A percentile compares a stretch with the other conserved stretches of the same genome.
Conservation (phyloP, 2,113 vertebrate genomes). For the Choloepus hoffmanni region DNA sequence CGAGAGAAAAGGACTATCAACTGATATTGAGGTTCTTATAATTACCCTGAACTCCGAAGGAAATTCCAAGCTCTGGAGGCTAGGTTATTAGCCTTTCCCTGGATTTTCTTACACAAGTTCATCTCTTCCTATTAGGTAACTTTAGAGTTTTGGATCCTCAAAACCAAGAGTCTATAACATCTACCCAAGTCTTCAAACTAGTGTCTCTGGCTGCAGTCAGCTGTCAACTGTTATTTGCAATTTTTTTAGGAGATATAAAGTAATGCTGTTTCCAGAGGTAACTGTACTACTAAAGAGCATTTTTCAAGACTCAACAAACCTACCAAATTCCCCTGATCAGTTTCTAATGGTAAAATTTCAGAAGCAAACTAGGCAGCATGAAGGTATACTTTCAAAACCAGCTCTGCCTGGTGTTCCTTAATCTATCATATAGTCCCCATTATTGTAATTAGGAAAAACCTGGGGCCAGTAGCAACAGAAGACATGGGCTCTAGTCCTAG, state of each 20-base stretch:
- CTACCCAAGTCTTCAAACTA: background rate
- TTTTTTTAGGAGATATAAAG: constrained; percentile 8
- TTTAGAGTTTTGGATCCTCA: background rate
- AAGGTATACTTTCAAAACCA: background rate
- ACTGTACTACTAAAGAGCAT: background rate
- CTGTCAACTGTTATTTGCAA: background rate
- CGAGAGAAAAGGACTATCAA: background rate
- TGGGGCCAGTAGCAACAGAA: background rate
- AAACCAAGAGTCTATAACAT: background rate
- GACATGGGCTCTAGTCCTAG: background rate
- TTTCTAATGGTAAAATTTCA: background rate
- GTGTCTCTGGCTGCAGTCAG: background rate
- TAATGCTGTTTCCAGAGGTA: background rate
- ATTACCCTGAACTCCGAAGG: background rate
- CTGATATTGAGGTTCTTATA: too few relatives aligned
- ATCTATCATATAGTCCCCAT: background rate
- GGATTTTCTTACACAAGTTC: background rate
- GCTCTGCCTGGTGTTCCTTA: background rate
- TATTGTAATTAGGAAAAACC: background rate
- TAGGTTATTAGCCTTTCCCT: background rate
- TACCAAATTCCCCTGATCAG: background rate
- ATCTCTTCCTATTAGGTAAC: background rate
- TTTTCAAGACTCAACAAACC: constrained; percentile 25
- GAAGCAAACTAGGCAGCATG: background rate
- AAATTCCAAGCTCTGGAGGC: background rate